These are phyloP conservation scores for Taenaris catops DNA, from an alignment of 2,888 invertebrate genomes.

Conservation along the genomic window DNA sequence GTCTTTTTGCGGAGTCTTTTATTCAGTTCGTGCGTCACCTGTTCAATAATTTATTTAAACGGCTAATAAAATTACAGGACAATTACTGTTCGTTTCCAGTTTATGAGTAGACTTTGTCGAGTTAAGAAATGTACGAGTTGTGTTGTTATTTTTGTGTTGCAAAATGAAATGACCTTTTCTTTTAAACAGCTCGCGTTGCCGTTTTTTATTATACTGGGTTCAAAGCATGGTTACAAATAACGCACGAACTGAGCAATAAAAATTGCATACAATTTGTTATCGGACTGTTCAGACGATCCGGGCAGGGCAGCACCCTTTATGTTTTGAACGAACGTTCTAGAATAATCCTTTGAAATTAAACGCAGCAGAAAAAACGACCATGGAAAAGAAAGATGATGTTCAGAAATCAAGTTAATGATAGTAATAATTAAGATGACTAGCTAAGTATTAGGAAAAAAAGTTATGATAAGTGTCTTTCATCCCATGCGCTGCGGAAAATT, in stretches of 20 bases:
- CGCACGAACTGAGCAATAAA: slow-evolving; percentile 14
- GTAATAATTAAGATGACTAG: too few relatives aligned
- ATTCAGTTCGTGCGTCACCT: too few relatives aligned
- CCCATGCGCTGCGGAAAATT: slow-evolving; percentile 1
- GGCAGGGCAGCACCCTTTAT: slow-evolving; percentile 17
- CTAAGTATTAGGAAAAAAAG: neutral
- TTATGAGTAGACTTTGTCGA: slow-evolving; percentile 6
- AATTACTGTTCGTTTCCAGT: slow-evolving; percentile 12
- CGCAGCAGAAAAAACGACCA: too few relatives aligned
- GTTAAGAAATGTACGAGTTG: slow-evolving; percentile 7
- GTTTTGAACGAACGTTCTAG: neutral
- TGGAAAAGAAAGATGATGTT: too few relatives aligned
- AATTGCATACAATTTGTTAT: slow-evolving; percentile 22
- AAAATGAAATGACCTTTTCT: slow-evolving; percentile 6
- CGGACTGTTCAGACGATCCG: slow-evolving; percentile 10
- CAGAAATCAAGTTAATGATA: too few relatives aligned
- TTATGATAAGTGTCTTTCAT: neutral
- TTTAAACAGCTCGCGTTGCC: slow-evolving; percentile 8
- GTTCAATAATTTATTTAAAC: slow-evolving; percentile 19
- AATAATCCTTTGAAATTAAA: too few relatives aligned
- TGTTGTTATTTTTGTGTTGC: too few relatives aligned
- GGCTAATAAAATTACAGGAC: slow-evolving; percentile 12
- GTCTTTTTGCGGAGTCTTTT: too few relatives aligned
- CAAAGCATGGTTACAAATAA: slow-evolving; percentile 47
- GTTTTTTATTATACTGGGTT: slow-evolving; percentile 28